Evolutionary conservation across 2,888 invertebrate species (phyloP), one percentile per base, ranked within the genome.

Genomic region (Stratiomys singularior): DNA sequence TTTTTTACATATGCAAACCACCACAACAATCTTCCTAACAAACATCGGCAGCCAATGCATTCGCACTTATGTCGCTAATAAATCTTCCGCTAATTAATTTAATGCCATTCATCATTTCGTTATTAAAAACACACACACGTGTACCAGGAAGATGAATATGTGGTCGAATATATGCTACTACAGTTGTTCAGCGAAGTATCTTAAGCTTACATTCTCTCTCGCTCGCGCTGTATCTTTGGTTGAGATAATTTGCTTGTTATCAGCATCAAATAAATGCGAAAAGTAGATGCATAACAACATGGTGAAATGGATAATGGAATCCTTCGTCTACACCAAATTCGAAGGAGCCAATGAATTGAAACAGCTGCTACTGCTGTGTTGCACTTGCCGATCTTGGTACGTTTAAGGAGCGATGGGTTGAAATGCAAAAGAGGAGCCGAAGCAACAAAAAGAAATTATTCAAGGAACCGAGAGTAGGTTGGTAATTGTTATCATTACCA

Each of bases 401-500:
- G 46, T 11, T 44, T 30, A 11, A 5, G n/a, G 11, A n/a, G 15
- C 23, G n/a, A n/a, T 74, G 27, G 37, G 69, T 46, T 21, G 69
- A 25, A 25, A 25, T 37, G 37, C 37, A 37, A 5, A 3, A 3
- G 37, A 37, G 37, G 37, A 9, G 9, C 3, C 5, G 9, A 9
- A 37, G 37, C 3, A 37, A 37, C 9, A 69, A 69, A 69, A 46
- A n/a, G 18, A 66, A 37, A 47, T 30, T 69, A 47, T 47, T 47
- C 46, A 23, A 13, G 15, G 60, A 23, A 52, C 4, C 52, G 27
- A 66, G 66, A 15, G 5, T 9, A 37, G 66, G 23, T 9, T n/a
- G 47, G 64, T 76, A 76, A 76, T 76, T 63, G 63, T 76, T 64
- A 76, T 76, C 64, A 76, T 76, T 76, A 76, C 64, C 1, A 76